Evolutionary conservation across 2,113 vertebrate genomes (phyloP).

Genomic region (Vulpes ferrilata): DNA sequence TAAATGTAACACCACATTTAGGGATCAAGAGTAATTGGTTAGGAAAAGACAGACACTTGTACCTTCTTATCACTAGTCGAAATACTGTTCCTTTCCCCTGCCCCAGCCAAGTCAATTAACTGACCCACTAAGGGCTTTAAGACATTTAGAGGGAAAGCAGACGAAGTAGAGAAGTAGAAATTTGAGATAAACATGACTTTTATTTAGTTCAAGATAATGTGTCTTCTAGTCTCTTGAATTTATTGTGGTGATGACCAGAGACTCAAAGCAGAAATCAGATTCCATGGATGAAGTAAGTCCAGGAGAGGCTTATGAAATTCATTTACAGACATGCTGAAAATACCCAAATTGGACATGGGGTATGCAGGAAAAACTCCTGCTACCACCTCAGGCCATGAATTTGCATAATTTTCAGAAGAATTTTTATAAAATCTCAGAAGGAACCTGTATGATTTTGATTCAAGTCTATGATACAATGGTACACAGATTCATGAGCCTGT

Average conservation of each 20-base stretch:
- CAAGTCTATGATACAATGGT: background rate
- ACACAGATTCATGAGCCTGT: background rate
- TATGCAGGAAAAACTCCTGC: background rate
- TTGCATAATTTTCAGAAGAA: background rate
- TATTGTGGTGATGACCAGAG: background rate
- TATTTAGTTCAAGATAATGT: background rate
- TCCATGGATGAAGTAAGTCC: background rate
- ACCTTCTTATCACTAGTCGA: background rate
- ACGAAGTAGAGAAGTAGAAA: background rate
- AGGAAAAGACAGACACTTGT: background rate
- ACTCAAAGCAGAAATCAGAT: background rate
- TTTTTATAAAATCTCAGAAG: background rate
- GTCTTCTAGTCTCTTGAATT: background rate
- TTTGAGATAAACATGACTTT: background rate
- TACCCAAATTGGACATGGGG: fast-evolving
- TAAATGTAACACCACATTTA: background rate
- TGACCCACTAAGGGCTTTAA: background rate
- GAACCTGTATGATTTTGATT: background rate
- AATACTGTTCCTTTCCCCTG: background rate
- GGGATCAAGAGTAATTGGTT: background rate
- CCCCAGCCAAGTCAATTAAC: background rate
- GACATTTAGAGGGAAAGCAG: background rate
- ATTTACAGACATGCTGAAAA: background rate
- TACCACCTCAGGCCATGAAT: background rate
- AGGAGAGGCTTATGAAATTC: background rate